Conservation (phyloP, 1,140 invertebrate species). For the Neodiprion virginianus region DNA sequence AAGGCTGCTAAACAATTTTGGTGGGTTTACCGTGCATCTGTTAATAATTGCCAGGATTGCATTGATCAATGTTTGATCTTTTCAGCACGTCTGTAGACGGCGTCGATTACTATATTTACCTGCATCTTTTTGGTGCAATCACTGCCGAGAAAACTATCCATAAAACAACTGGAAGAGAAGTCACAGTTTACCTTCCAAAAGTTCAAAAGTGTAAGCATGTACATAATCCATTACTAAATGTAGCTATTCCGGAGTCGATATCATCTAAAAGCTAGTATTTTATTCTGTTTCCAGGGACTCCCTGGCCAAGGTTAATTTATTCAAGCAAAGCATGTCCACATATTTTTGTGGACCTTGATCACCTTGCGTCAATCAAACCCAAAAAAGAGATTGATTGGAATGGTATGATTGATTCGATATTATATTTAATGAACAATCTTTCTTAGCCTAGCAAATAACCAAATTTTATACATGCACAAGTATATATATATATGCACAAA, state of each 20-base stretch:
- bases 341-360: neutral
- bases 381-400: neutral
- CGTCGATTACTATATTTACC: slow-evolving; percentile 40
- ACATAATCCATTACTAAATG: neutral
- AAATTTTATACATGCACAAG: neutral
- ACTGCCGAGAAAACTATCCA: slow-evolving; percentile 46
- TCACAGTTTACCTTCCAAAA: slow-evolving; percentile 50
- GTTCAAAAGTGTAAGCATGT: slow-evolving; percentile 46
- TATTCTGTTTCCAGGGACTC: neutral
- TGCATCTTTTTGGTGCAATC: slow-evolving; percentile 52
- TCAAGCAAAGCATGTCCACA: neutral
- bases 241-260: neutral
- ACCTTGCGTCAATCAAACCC: neutral
- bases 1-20: slow-evolving; percentile 11
- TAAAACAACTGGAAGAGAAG: slow-evolving; percentile 46
- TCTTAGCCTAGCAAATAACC: neutral
- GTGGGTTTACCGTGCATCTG: neutral
- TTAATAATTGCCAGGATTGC: slow-evolving; percentile 7
- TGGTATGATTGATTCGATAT: neutral
- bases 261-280: neutral
- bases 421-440: neutral
- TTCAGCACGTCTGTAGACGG: slow-evolving; percentile 41
- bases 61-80: slow-evolving; percentile 29
- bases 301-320: neutral
- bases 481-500: neutral